phyloP scores from a whole-genome alignment of 1,140 invertebrate genomes.

The Leptopilina clavipes region DNA sequence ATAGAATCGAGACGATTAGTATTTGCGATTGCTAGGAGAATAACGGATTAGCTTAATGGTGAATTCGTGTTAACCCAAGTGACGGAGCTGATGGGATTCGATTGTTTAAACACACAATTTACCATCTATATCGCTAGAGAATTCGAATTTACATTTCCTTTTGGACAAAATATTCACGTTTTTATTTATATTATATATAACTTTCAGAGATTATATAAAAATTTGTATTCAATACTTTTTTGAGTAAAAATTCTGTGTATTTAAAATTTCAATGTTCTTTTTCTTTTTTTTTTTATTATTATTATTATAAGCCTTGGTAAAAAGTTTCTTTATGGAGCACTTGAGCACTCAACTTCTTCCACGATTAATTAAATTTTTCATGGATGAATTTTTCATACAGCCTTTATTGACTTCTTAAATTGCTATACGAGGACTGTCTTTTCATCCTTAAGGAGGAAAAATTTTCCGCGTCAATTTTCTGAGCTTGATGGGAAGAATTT shows the following conservation, averaged over 20 bases:
- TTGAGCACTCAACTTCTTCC: constrained; percentile 4
- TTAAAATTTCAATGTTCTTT: constrained; percentile 1
- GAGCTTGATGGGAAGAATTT: constrained; percentile 1
- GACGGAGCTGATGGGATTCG: constrained; percentile 24
- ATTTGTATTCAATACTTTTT: too few relatives aligned
- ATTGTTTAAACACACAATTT: constrained; percentile 21
- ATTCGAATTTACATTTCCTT: too few relatives aligned
- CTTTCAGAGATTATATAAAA: too few relatives aligned
- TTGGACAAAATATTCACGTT: too few relatives aligned
- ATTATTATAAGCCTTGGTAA: not conserved
- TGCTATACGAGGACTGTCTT: not conserved
- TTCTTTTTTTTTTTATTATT: too few relatives aligned
- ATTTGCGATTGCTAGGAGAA: not conserved
- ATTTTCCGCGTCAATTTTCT: not conserved
- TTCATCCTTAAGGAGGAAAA: not conserved
- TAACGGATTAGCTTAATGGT: constrained; percentile 26
- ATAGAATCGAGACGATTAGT: constrained; percentile 15
- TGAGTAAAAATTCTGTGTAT: not conserved
- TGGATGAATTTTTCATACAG: constrained; percentile 24
- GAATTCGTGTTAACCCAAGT: constrained; percentile 28
- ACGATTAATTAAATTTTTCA: constrained; percentile 32
- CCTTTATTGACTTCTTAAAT: constrained; percentile 16
- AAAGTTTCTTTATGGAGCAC: not conserved
- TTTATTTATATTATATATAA: too few relatives aligned
- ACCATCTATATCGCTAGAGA: not conserved